Evolutionary conservation across 2,797 vertebrate species (phyloP).

Genomic region (Decapterus maruadsi): DNA sequence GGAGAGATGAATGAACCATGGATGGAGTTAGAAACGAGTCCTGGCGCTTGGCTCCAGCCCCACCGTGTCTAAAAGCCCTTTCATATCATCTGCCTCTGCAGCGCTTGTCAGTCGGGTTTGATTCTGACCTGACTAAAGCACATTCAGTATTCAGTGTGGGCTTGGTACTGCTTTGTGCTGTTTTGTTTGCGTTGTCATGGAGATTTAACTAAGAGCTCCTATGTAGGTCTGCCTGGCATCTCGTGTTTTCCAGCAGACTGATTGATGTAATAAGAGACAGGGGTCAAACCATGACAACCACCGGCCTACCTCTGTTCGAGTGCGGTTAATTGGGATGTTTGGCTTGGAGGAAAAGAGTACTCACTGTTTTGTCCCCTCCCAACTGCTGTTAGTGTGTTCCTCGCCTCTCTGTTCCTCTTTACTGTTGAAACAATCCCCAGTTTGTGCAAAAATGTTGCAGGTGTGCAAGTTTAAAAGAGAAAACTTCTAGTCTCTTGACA

Average conservation of each 20-base stretch:
- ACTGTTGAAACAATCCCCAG: conserved; percentile 3
- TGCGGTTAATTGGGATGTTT: conserved; percentile 67
- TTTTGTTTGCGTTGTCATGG: conserved; percentile 84
- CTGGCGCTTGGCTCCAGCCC: conserved; percentile 44
- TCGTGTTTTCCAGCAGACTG: conserved; percentile 62
- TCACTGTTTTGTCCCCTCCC: conserved; percentile 22
- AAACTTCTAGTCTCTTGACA: background rate
- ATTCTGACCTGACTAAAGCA: conserved; percentile 65
- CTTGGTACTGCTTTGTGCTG: conserved; percentile 68
- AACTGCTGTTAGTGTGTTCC: conserved; percentile 2
- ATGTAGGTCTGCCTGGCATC: conserved; percentile 62
- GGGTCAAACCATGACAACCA: conserved; percentile 77
- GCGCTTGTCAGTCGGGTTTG: conserved; percentile 38
- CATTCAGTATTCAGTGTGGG: conserved; percentile 65
- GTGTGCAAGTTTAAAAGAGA: conserved; percentile 11
- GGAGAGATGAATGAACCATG: conserved; percentile 22
- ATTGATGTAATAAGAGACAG: conserved; percentile 59
- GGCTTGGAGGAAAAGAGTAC: conserved; percentile 56
- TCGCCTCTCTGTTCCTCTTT: background rate
- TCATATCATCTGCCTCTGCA: conserved; percentile 51
- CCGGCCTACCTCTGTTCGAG: conserved; percentile 60
- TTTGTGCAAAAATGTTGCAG: conserved; percentile 45
- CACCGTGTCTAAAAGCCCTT: conserved; percentile 37
- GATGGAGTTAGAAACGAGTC: conserved; percentile 32
- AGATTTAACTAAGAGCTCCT: conserved; percentile 63